Evolutionary conservation across 2,113 vertebrate species (phyloP), one percentile per base, ranked within the genome.

Genomic region (Oceanodroma tethys): DNA sequence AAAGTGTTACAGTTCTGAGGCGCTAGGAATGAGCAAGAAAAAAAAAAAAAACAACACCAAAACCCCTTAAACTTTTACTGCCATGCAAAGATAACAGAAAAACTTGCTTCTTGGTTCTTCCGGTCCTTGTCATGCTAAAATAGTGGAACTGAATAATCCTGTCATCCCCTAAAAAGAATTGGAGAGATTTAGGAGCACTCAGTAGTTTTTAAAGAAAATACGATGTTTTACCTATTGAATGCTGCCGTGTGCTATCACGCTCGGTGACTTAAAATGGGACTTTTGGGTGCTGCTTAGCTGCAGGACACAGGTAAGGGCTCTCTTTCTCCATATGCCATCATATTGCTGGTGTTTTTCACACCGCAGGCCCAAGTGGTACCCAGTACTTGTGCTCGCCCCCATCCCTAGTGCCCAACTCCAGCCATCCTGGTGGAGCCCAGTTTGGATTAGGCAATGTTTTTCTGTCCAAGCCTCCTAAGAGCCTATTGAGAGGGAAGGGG

Each of bases 381-480:
- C 11, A 7, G 48, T 22, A 38, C 50, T 26, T 0, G 0, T 40
- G 60, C 53, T 85, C 6, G 2, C 13, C 19, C 30, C 38, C 34
- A 27, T 66, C 45, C 34, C 30, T 15, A 38, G 62, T 15, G 6
- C 48, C 38, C 18, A 38, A 2, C 8, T 84, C 22, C 42, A 65
- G 47, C 34, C 36, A 14, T 48, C 19, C 56, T 50, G 13, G 13
- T n/a, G 16, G 40, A 75, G 55, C 40, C 0, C 6, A 30, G 26
- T 53, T 75, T 92, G 70, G 34, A 68, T 36, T 50, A 32, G 40
- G 66, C 30, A 7, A 32, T 38, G 38, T 56, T 93, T 85, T 79
- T 66, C 87, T 56, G 15, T 67, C 73, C 36, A 50, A 34, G 65
- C 53, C 52, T 94, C 88, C 71, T 76, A 65, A 74, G 62, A 97